These are phyloP conservation scores for Tachysurus fulvidraco DNA, from an alignment of 2,113 vertebrate species.

Conservation along the genomic window DNA sequence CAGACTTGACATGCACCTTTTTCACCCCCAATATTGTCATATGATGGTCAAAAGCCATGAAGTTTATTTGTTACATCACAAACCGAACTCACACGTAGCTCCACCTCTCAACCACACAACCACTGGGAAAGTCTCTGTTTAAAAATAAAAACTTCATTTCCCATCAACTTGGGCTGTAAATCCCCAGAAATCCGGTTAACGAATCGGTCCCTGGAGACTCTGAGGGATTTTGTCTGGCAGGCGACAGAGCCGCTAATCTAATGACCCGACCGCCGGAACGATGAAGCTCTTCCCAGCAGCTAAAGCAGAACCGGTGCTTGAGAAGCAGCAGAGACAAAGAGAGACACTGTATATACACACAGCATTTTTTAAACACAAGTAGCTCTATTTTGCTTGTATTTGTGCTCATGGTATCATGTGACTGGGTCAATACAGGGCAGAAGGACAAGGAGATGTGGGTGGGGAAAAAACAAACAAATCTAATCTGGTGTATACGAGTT, in stretches of 20 bases:
- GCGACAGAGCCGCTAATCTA: conserved; percentile 20
- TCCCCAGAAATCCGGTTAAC: not conserved
- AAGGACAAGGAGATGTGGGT: not conserved
- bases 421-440: not conserved
- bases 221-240: conserved; percentile 10
- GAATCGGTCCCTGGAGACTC: conserved; percentile 13
- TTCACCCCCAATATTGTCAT: too few relatives aligned
- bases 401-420: not conserved
- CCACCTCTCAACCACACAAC: not conserved
- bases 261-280: not conserved
- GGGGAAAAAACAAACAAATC: too few relatives aligned
- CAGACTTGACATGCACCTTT: too few relatives aligned
- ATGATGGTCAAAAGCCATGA: too few relatives aligned
- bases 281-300: not conserved
- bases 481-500: not conserved
- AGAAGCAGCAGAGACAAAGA: not conserved
- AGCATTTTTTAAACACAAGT: not conserved
- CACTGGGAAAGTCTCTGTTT: not conserved
- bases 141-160: not conserved
- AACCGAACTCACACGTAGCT: not conserved
- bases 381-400: not conserved
- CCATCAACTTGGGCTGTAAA: not conserved
- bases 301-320: not conserved
- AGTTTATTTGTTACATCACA: too few relatives aligned
- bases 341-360: not conserved